A percentile compares a stretch with the other conserved stretches of the same genome.
These are phyloP conservation scores for Halictus ligatus DNA, from an alignment of 2,888 invertebrate species.

Conservation along the genomic window DNA sequence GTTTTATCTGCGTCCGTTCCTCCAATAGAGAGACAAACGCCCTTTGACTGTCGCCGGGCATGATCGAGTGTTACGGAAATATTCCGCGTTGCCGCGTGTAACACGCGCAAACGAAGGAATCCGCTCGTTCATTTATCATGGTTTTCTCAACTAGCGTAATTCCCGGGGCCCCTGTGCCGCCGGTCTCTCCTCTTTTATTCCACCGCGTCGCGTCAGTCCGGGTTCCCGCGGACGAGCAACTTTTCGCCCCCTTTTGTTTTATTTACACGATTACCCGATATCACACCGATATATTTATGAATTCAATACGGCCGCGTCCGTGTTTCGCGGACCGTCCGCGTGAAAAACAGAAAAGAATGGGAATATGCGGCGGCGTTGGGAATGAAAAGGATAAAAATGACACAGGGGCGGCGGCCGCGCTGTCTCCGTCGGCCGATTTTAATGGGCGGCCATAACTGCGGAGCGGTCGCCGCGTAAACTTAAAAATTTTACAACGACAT, in stretches of 20 bases:
- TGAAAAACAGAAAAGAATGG: slow-evolving; percentile 20
- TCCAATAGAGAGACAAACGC: slow-evolving; percentile 3
- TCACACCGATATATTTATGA: slow-evolving; percentile 45
- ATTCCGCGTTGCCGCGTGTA: not conserved
- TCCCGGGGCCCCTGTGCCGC: no score
- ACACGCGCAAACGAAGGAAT: not conserved
- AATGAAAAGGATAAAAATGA: not conserved
- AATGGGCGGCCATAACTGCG: slow-evolving; percentile 24
- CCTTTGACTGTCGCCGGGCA: not conserved
- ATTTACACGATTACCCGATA: slow-evolving; percentile 32
- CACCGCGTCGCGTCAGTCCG: not conserved
- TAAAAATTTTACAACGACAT: slow-evolving; percentile 56
- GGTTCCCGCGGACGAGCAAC: slow-evolving; percentile 35
- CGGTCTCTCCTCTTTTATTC: slow-evolving; percentile 1
- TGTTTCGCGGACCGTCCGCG: no score
- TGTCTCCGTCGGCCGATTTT: slow-evolving; percentile 34
- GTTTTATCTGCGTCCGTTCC: not conserved
- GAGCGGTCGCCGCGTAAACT: slow-evolving; percentile 30
- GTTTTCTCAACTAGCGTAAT: slow-evolving; percentile 27
- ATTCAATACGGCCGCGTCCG: slow-evolving; percentile 44
- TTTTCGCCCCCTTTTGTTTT: slow-evolving; percentile 31
- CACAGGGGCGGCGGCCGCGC: not conserved
- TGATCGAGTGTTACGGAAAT: slow-evolving; percentile 4
- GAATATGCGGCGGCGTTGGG: not conserved
- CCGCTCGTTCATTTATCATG: slow-evolving; percentile 32